Percentiles rank a stretch among this genome's conserved stretches.
Evolutionary conservation across 2,113 vertebrate species (phyloP).

Genomic region (Microtus richardsoni): DNA sequence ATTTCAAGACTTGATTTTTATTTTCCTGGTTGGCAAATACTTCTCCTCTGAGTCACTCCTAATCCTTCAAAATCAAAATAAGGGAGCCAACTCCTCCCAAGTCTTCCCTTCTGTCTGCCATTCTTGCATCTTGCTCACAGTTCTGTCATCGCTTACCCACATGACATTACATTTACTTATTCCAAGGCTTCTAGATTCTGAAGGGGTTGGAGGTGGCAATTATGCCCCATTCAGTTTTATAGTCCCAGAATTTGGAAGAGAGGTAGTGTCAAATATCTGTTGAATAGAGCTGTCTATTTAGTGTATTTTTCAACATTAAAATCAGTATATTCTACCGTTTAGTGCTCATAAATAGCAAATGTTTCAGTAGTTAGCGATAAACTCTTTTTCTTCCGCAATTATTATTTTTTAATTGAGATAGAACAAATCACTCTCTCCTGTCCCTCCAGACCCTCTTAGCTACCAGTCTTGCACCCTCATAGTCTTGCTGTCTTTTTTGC

Average conservation of each 20-base stretch:
- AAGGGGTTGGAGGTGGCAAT: not conserved
- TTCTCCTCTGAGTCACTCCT: not conserved
- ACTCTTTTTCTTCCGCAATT: not conserved
- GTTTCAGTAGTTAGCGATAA: not conserved
- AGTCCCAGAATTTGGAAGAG: not conserved
- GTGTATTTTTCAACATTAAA: conserved; percentile 20
- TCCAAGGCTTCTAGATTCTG: not conserved
- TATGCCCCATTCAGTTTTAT: not conserved
- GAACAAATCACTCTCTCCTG: not conserved
- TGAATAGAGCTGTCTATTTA: not conserved
- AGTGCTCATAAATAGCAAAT: conserved; percentile 38
- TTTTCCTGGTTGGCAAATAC: not conserved
- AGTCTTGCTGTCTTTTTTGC: not conserved
- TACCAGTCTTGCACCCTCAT: not conserved
- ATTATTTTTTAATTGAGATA: not conserved
- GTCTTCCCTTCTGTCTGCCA: not conserved
- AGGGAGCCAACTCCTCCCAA: not conserved
- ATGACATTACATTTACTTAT: not conserved
- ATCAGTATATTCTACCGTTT: conserved; percentile 3
- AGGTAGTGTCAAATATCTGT: not conserved
- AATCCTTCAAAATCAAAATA: conserved; percentile 24
- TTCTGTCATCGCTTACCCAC: not conserved
- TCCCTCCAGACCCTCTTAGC: not conserved
- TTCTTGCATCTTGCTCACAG: not conserved
- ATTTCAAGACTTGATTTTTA: not conserved